Base-by-base conservation (phyloP, 2,888 invertebrate genomes). In the Lingula anatina region DNA sequence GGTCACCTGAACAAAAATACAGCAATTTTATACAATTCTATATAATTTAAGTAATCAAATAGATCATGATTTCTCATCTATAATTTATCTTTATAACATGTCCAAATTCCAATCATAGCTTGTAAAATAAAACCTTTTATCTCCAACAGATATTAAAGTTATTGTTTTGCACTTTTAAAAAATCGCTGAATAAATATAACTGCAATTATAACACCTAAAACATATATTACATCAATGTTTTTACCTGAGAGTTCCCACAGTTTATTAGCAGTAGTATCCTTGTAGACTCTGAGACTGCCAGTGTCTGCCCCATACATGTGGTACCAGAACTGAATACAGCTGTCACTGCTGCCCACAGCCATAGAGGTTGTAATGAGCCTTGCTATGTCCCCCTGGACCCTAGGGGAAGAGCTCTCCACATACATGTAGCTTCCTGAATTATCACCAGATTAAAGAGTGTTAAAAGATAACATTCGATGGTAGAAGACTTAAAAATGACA, bases 351-450 rank as follows among this genome's bases (percentile, higher is more conserved):
- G 47, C 65, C 60, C 18, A 43, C 45, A 47, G 59, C 61, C 2
- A 43, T 2, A 7, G 61, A 63, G 1, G 64, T 55, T 48, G 65
- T 64, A 24, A 62, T 49, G 9, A 65, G 41, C 18, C 61, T 47
- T 2, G 66, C 65, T n/a, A 40, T 64, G 43, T 63, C 57, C 1
- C 83, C 83, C 0, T 80, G 80, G 56, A 79, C 65, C 45, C 83
- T 71, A 1, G 83, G 83, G 55, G 78, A 80, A 3, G 81, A 75
- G 0, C 83, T 80, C 64, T 83, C 83, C 38, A 83, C 82, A 66
- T 75, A 83, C 12, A 82, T 80, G 59, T 83, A 84, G 47, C 61
- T 52, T 21, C 67, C 66, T 62, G 37, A 15, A 46, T 31, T 9
- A 31, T n/a, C n/a, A n/a, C n/a, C n/a, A n/a, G n/a, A n/a, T n/a